Percentiles rank a stretch among this genome's conserved stretches.
phyloP scores from a whole-genome alignment of 53 echinoderm and acorn worm species.

The Glandiceps talaboti region DNA sequence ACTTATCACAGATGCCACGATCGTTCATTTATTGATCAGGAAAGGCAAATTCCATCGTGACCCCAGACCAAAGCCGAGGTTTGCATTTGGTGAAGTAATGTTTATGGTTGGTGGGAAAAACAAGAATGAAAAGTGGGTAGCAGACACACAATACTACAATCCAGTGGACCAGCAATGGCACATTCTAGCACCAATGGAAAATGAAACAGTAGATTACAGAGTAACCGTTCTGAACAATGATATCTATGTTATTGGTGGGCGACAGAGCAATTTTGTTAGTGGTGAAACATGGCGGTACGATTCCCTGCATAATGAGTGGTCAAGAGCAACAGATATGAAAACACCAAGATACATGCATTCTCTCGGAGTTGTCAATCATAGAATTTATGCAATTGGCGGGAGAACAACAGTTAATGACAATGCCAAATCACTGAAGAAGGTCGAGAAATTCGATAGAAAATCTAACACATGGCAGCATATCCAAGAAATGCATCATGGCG shows the following conservation, averaged over 20 bases:
- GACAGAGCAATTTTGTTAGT: constrained; percentile 34
- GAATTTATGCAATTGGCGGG: constrained; percentile 87
- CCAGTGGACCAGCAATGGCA: constrained; percentile 78
- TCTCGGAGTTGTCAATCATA: constrained; percentile 72
- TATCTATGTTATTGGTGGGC: constrained; percentile 83
- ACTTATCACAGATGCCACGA: constrained; percentile 68
- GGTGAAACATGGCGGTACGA: constrained; percentile 85
- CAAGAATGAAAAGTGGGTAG: constrained; percentile 82
- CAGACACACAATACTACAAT: constrained; percentile 86
- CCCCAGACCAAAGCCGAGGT: constrained; percentile 59
- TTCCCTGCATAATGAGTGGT: constrained; percentile 83
- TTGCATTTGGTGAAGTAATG: constrained; percentile 77
- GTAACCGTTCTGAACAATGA: constrained; percentile 68
- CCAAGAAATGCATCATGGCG: constrained; percentile 84
- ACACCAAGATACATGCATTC: constrained; percentile 22
- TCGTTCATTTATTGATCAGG: constrained; percentile 63
- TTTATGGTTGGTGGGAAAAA: constrained; percentile 79
- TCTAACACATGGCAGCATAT: constrained; percentile 69
- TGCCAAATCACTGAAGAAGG: constrained; percentile 61
- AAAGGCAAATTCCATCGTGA: constrained; percentile 63
- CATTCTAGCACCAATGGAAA: constrained; percentile 56
- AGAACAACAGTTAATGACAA: constrained; percentile 24
- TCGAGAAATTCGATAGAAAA: constrained; percentile 73
- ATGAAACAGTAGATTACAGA: constrained; percentile 63
- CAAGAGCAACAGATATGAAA: constrained; percentile 18